Percentiles rank a stretch among this genome's conserved stretches.
Evolutionary conservation across 1,140 invertebrate species (phyloP).

Genomic region (Caerostris extrusa): DNA sequence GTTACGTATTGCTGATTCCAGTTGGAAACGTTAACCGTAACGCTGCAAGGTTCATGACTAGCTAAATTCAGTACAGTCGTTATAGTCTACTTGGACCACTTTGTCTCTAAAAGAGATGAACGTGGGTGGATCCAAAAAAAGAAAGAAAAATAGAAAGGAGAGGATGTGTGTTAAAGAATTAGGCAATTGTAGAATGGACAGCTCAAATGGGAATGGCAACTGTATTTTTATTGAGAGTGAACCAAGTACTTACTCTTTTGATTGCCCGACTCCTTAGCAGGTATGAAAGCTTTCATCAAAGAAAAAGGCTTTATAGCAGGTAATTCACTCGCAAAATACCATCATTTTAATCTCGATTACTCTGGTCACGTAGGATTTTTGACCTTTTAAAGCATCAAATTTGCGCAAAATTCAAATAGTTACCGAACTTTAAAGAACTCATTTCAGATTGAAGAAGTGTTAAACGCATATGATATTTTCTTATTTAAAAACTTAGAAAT

Average conservation of each 20-base stretch:
- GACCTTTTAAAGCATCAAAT: neutral
- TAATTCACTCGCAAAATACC: neutral
- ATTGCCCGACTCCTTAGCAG: neutral
- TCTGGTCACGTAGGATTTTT: neutral
- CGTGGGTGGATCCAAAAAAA: constrained; percentile 6
- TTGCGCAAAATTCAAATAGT: too few species aligned
- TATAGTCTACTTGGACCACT: neutral
- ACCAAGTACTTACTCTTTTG: neutral
- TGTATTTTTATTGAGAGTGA: neutral
- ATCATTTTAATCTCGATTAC: neutral
- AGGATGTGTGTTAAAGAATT: neutral
- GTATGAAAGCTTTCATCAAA: neutral
- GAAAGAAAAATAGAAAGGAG: neutral
- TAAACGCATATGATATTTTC: too few species aligned
- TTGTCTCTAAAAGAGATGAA: neutral
- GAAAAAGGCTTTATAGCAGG: neutral
- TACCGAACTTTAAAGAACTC: too few species aligned
- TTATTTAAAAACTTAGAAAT: too few species aligned
- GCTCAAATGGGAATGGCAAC: neutral
- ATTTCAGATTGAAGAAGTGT: too few species aligned
- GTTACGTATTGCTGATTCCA: too few species aligned
- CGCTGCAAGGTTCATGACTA: constrained; percentile 41
- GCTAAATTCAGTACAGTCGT: neutral
- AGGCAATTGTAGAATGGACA: constrained; percentile 12
- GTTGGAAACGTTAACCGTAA: neutral